Base-by-base conservation (phyloP, 2,888 invertebrate genomes). In the Pyrrhosoma nymphula region DNA sequence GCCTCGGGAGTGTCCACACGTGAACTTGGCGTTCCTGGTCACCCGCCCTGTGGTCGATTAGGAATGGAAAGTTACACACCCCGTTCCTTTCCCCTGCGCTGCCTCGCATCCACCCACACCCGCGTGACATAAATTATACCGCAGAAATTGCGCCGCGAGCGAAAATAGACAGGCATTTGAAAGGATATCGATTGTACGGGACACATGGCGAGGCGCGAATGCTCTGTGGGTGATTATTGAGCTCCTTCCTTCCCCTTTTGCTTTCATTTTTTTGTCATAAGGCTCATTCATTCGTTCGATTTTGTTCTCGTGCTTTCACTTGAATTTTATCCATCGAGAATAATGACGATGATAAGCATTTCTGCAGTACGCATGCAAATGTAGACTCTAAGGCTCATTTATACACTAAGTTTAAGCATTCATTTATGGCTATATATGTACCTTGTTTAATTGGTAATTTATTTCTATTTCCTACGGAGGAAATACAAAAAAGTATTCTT, bases 21-120 rank as follows among this genome's bases (percentile, higher is more conserved):
- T 82, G 82, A 35, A 82, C 82, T 82, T 82, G 82, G 82, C 35
- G 82, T 82, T 82, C 82, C 30, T 82, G 82, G 82, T 82, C 82
- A 82, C 35, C 82, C 60, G 60, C 16, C 16, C 82, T 6, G 82
- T 82, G 82, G 82, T 18, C 16, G 82, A 35, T 35, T 82, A 82
- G 82, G 82, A 82, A 82, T 82, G 82, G 82, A 35, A 82, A 35
- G 82, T 82, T 35, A 35, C 82, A 18, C 82, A 14, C 12, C 26
- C 35, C 82, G 12, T 4, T 4, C 35, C 82, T 16, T 60, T 2
- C 60, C 60, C 60, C 60, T 60, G 3, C 60, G 16, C 60, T 2
- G 4, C 47, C 47, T 8, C 47, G 47, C 60, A 10, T 60, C 60
- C 82, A 1, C 82, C 0, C 35, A 12, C 82, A 35, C 35, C 82